Percentiles rank a stretch among this genome's conserved stretches.
Evolutionary conservation across 2,888 invertebrate genomes (phyloP).

Genomic region (Drosophila macrospina): DNA sequence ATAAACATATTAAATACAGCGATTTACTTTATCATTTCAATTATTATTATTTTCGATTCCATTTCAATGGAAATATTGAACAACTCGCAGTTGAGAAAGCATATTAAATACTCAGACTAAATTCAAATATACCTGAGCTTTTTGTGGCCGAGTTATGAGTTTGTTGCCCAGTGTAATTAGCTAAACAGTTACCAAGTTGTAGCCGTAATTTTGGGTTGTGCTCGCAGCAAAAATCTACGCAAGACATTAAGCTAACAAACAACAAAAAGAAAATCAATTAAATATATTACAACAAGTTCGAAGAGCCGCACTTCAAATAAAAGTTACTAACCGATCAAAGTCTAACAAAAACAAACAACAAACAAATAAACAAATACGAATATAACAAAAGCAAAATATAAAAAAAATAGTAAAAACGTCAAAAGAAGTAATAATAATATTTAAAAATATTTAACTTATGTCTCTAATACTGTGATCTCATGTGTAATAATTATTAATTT

Average conservation of each 20-base stretch:
- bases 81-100: too few relatives aligned
- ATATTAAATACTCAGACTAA: too few relatives aligned
- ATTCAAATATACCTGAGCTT: not conserved
- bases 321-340: constrained; percentile 72
- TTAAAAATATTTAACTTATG: constrained; percentile 82
- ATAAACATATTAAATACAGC: too few relatives aligned
- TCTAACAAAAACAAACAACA: constrained; percentile 45
- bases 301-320: constrained; percentile 50
- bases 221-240: constrained; percentile 55
- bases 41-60: too few relatives aligned
- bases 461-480: constrained; percentile 86
- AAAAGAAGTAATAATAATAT: constrained; percentile 50
- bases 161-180: constrained; percentile 37
- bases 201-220: constrained; percentile 69
- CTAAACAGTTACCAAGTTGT: constrained; percentile 61
- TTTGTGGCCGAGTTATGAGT: not conserved
- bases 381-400: constrained; percentile 24
- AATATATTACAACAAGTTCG: constrained; percentile 34
- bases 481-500: constrained; percentile 85
- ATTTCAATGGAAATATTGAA: too few relatives aligned
- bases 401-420: constrained; percentile 28
- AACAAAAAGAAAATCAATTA: constrained; percentile 45
- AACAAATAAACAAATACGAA: constrained; percentile 26
- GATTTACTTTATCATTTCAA: too few relatives aligned
- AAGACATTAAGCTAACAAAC: constrained; percentile 64